These are phyloP conservation scores for Cryptus viduatorius DNA, from an alignment of 2,888 invertebrate species.

Conservation along the genomic window DNA sequence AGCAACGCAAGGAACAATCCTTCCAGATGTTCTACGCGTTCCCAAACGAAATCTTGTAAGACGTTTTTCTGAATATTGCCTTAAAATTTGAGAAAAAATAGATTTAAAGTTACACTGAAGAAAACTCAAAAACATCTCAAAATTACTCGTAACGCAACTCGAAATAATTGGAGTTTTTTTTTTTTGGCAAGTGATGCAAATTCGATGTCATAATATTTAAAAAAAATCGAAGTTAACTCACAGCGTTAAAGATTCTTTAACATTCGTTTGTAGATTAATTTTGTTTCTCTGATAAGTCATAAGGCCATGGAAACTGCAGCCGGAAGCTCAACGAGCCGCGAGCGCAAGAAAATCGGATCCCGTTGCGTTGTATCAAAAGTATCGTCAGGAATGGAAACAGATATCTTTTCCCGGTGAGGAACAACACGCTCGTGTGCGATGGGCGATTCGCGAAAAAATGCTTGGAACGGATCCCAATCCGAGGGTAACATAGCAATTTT, in stretches of 20 bases:
- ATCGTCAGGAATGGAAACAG: constrained; percentile 90
- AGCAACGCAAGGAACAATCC: constrained; percentile 63
- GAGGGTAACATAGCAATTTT: constrained; percentile 72
- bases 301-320: constrained; percentile 86
- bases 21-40: constrained; percentile 64
- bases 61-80: not conserved
- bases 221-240: no score
- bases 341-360: constrained; percentile 88
- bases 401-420: constrained; percentile 92
- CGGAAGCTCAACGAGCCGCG: constrained; percentile 78
- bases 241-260: not conserved
- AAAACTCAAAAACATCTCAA: no score
- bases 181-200: no score
- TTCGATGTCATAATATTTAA: not conserved
- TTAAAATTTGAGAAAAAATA: not conserved
- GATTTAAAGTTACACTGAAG: not conserved
- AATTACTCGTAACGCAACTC: no score
- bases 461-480: constrained; percentile 85
- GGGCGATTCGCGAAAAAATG: constrained; percentile 90
- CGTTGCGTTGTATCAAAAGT: constrained; percentile 91
- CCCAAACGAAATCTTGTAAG: constrained; percentile 79
- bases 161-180: no score
- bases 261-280: constrained; percentile 20
- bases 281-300: constrained; percentile 86
- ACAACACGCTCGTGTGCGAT: constrained; percentile 88